Evolutionary conservation across 1,140 invertebrate species (phyloP).

Genomic region (Drosophila prosaltans): DNA sequence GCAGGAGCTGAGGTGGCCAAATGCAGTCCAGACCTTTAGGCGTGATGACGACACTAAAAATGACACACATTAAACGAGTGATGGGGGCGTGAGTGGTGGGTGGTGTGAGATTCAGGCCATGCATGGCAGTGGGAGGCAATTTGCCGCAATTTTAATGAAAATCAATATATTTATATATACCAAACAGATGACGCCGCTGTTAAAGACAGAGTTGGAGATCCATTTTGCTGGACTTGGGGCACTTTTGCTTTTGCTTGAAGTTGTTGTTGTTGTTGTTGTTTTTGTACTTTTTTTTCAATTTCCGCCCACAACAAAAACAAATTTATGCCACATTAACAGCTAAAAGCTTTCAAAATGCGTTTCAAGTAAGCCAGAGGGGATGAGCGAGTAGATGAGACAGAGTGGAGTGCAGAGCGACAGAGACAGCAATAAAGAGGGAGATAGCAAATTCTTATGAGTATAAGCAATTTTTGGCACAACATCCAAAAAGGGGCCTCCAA

Average conservation of each 20-base stretch:
- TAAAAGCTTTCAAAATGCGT: slow-evolving; percentile 81
- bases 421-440: not conserved
- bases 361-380: slow-evolving; percentile 61
- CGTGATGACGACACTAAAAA: slow-evolving; percentile 19
- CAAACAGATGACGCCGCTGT: slow-evolving; percentile 56
- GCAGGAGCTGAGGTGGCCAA: not conserved
- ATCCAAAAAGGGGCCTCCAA: slow-evolving; percentile 34
- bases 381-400: slow-evolving; percentile 6
- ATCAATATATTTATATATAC: slow-evolving; percentile 69
- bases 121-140: not conserved
- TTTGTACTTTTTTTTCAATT: slow-evolving; percentile 72
- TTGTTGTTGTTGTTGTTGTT: slow-evolving; percentile 40
- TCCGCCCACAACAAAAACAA: slow-evolving; percentile 75
- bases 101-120: too few relatives aligned
- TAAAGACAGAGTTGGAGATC: slow-evolving; percentile 2
- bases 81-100: not conserved
- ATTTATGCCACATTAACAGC: slow-evolving; percentile 81
- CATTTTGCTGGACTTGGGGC: slow-evolving; percentile 42
- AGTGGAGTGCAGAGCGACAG: not conserved
- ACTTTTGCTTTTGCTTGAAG: slow-evolving; percentile 50
- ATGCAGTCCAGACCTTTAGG: not conserved
- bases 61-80: slow-evolving; percentile 54
- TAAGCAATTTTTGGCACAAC: slow-evolving; percentile 64
- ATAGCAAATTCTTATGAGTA: slow-evolving; percentile 30
- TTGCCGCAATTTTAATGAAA: slow-evolving; percentile 50